phyloP scores from a whole-genome alignment of 2,888 invertebrate genomes.

The Mechanitis messenoides region DNA sequence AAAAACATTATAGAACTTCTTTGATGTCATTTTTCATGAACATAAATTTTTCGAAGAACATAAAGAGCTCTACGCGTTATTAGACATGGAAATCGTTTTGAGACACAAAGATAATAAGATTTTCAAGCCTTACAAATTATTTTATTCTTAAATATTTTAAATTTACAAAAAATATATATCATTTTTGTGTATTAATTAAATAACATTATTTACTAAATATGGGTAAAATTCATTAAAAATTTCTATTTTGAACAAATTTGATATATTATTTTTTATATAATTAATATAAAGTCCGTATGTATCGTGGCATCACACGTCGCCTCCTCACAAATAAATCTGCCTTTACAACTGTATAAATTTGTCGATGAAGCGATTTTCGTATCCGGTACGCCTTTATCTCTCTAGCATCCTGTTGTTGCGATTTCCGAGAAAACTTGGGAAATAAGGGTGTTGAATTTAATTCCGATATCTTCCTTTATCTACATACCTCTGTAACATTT shows the following conservation, averaged over 20 bases:
- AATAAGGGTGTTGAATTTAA: slow-evolving; percentile 22
- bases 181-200: too few species aligned
- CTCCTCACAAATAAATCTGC: slow-evolving; percentile 63
- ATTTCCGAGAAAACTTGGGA: slow-evolving; percentile 38
- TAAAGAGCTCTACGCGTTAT: slow-evolving; percentile 58
- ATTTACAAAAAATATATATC: too few species aligned
- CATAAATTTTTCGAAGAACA: slow-evolving; percentile 62
- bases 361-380: slow-evolving; percentile 68
- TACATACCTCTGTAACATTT: neutral
- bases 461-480: neutral
- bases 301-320: slow-evolving; percentile 53
- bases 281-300: slow-evolving; percentile 41
- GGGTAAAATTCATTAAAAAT: too few species aligned
- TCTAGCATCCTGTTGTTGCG: slow-evolving; percentile 54
- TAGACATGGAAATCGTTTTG: slow-evolving; percentile 52
- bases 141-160: neutral
- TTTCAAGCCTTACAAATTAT: neutral
- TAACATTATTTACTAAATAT: too few species aligned
- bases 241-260: neutral
- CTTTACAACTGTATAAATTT: slow-evolving; percentile 72
- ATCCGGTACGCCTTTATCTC: slow-evolving; percentile 62
- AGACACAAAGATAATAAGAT: slow-evolving; percentile 37
- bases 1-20: slow-evolving; percentile 47
- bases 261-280: slow-evolving; percentile 20
- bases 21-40: slow-evolving; percentile 65